phyloP scores from a whole-genome alignment of 2,113 vertebrate species.

The Pyrgilauda ruficollis region DNA sequence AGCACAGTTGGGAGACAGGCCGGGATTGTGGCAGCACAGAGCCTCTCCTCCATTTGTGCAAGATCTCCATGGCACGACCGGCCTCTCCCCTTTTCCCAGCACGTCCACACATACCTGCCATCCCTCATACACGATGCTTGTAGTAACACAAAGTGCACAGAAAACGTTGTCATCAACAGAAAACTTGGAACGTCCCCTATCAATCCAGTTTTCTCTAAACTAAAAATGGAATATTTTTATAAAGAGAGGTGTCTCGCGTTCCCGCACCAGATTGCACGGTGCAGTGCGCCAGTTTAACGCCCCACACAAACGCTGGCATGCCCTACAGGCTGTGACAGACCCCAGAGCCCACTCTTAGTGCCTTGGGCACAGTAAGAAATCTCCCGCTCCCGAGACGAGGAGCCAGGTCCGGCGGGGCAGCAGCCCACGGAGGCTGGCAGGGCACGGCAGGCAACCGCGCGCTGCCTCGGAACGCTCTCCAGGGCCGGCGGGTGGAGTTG shows the following conservation, averaged over 20 bases:
- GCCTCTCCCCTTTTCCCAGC: background rate
- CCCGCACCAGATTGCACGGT: background rate
- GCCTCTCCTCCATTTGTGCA: background rate
- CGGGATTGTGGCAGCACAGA: background rate
- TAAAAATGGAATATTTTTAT: background rate
- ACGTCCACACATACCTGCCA: background rate
- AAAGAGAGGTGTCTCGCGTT: background rate
- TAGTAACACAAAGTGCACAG: background rate
- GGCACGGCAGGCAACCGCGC: background rate
- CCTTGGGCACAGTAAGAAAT: background rate
- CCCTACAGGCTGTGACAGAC: background rate
- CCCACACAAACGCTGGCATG: background rate
- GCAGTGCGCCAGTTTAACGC: background rate
- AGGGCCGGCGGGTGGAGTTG: background rate
- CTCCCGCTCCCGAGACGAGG: too few species aligned
- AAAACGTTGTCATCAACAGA: background rate
- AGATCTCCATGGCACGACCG: fast-evolving
- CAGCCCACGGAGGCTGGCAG: background rate
- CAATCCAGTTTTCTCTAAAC: background rate
- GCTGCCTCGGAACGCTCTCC: background rate
- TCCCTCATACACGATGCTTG: background rate
- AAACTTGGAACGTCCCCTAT: background rate
- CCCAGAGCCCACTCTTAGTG: background rate
- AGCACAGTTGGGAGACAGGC: background rate
- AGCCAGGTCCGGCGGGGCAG: background rate